Evolutionary conservation across 1,140 invertebrate species (phyloP).

Genomic region (Hylaeus volcanicus): DNA sequence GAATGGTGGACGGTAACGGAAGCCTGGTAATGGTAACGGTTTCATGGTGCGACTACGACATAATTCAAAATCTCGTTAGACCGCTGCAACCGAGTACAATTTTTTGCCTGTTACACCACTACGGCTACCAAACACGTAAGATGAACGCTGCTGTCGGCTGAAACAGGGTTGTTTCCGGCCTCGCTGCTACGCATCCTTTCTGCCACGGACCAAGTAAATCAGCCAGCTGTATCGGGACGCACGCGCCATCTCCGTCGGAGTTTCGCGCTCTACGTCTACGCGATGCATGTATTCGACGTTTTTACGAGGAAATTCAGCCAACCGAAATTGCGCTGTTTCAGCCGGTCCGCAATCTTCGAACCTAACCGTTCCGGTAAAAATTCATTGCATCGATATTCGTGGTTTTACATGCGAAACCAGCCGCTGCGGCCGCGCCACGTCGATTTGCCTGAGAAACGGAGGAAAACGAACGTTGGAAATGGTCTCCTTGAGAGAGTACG

Average conservation of each 20-base stretch:
- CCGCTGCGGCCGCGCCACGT: neutral
- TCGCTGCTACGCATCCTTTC: slow-evolving; percentile 8
- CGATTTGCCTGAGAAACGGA: slow-evolving; percentile 24
- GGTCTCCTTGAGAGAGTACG: neutral
- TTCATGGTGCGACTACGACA: slow-evolving; percentile 66
- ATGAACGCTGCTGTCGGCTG: slow-evolving; percentile 37
- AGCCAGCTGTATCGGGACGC: slow-evolving; percentile 23
- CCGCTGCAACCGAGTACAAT: slow-evolving; percentile 70
- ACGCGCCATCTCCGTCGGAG: too few species aligned
- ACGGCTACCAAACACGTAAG: slow-evolving; percentile 58
- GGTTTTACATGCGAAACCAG: slow-evolving; percentile 25
- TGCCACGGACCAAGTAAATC: slow-evolving; percentile 26
- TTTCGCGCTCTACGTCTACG: neutral
- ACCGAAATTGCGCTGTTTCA: neutral
- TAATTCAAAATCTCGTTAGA: slow-evolving; percentile 79
- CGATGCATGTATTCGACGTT: neutral
- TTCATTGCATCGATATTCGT: slow-evolving; percentile 45
- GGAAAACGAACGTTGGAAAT: neutral
- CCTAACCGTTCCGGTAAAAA: neutral
- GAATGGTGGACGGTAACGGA: neutral
- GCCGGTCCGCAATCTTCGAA: slow-evolving; percentile 4
- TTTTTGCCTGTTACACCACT: slow-evolving; percentile 76
- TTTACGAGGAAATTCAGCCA: too few species aligned
- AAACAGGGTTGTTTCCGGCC: slow-evolving; percentile 30
- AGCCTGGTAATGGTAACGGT: slow-evolving; percentile 15